phyloP scores from a whole-genome alignment of 30 jellyfish, hydroid and myxozoan species.

The Cassiopea xamachana region DNA sequence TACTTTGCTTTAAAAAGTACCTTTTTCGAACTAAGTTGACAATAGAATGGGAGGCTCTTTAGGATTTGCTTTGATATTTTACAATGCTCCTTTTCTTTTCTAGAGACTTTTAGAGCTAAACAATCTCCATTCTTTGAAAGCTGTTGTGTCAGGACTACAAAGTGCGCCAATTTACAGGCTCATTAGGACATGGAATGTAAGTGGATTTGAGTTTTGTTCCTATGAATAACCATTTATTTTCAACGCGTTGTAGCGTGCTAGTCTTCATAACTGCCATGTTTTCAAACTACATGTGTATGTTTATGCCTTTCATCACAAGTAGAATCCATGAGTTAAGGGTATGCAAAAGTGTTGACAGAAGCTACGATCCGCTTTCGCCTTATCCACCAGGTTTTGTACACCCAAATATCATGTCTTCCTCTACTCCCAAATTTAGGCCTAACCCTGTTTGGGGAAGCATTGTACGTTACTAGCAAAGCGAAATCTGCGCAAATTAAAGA shows the following conservation, averaged over 20 bases:
- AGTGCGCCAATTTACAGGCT: conserved; percentile 90
- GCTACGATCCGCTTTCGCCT: too few relatives aligned
- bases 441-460: too few relatives aligned
- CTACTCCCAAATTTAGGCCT: too few relatives aligned
- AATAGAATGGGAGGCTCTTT: background rate
- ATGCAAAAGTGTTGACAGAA: too few relatives aligned
- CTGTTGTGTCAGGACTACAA: conserved; percentile 87
- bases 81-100: background rate
- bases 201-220: conserved; percentile 1
- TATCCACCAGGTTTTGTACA: too few relatives aligned
- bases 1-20: too few relatives aligned
- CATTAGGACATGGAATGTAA: conserved; percentile 86
- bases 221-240: background rate
- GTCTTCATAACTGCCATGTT: background rate
- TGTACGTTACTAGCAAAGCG: too few relatives aligned
- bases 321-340: too few relatives aligned
- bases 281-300: too few relatives aligned
- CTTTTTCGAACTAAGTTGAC: background rate
- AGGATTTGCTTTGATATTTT: background rate
- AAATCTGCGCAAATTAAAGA: too few relatives aligned
- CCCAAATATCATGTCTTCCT: too few relatives aligned
- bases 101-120: conserved; percentile 81
- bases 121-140: conserved; percentile 82
- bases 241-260: background rate
- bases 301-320: too few relatives aligned